phyloP scores from a whole-genome alignment of 2,888 invertebrate genomes.

The Teleogryllus oceanicus region DNA sequence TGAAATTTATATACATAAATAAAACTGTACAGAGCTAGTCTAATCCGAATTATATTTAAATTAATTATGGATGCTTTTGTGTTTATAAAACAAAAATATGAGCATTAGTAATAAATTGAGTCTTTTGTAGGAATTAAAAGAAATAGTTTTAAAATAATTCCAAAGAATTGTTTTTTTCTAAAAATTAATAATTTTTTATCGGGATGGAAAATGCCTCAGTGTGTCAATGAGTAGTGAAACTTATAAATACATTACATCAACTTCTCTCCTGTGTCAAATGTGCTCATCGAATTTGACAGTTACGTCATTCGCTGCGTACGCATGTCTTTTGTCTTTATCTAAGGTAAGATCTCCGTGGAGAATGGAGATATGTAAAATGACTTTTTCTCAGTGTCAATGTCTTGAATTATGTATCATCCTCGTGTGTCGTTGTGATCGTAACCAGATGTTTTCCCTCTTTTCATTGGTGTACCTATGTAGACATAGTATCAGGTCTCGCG shows the following conservation, averaged over 20 bases:
- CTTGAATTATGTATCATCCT: conserved; percentile 18
- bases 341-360: not conserved
- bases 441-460: conserved; percentile 10
- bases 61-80: conserved; percentile 25
- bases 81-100: conserved; percentile 19
- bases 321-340: not conserved
- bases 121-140: not conserved
- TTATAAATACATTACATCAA: not conserved
- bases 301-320: not conserved
- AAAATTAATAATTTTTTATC: conserved; percentile 10
- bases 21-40: conserved; percentile 21
- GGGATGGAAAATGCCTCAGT: not conserved
- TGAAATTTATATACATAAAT: not conserved
- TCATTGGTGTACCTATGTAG: conserved; percentile 9
- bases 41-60: conserved; percentile 30
- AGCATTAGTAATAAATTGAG: conserved; percentile 20
- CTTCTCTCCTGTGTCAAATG: conserved; percentile 1
- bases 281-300: not conserved
- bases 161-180: conserved; percentile 18
- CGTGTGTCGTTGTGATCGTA: conserved; percentile 18
- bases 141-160: conserved; percentile 12
- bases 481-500: conserved; percentile 18
- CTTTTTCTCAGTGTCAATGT: conserved; percentile 12
- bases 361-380: conserved; percentile 18
- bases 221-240: conserved; percentile 11